Evolutionary conservation across 2,113 vertebrate species (phyloP), one percentile per base, ranked within the genome.

Genomic region (Calidris pygmaea): DNA sequence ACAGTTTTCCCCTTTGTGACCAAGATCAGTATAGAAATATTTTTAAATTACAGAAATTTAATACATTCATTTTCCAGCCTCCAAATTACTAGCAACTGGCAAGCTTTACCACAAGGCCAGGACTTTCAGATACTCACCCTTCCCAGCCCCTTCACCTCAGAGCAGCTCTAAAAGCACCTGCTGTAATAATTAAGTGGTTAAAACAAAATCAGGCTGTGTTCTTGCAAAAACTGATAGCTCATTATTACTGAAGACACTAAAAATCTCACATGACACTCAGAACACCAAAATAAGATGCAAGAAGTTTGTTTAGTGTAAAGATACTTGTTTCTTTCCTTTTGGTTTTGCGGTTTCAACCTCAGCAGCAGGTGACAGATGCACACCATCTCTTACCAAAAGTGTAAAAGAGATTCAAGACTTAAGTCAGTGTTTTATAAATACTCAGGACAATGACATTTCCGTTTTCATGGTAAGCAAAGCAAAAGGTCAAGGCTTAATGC

Each of bases 401-500:
- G 0, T 39, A 26, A 48, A 82, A 75, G 37, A 52, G 6, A 60
- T 52, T 78, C 63, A 56, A 43, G 82, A 78, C 12, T 90, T 56
- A 53, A 81, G 68, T 27, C 68, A 43, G 20, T 53, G 79, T 63
- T 84, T 43, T 93, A 78, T 68, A 92, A 96, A 96, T 74, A 83
- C 24, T 35, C 21, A n/a, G 52, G 72, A 92, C 24, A 92, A 81
- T 86, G 76, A 47, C 68, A 87, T 85, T 96, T 96, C 75, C 1
- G 0, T 83, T 90, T 86, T 52, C 60, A 65, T 48, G 43, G 26
- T 32, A 52, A 76, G 65, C 26, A 77, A 86, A 74, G 32, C 13
- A 48, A 87, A 97, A 96, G 72, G 79, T 96, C 96, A 92, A 65
- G 88, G 73, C 35, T 86, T 23, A 58, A 58, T 72, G 37, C 24